A percentile compares a stretch with the other conserved stretches of the same genome.
Conservation (phyloP, 2,113 vertebrate genomes). For the Myotis davidii region DNA sequence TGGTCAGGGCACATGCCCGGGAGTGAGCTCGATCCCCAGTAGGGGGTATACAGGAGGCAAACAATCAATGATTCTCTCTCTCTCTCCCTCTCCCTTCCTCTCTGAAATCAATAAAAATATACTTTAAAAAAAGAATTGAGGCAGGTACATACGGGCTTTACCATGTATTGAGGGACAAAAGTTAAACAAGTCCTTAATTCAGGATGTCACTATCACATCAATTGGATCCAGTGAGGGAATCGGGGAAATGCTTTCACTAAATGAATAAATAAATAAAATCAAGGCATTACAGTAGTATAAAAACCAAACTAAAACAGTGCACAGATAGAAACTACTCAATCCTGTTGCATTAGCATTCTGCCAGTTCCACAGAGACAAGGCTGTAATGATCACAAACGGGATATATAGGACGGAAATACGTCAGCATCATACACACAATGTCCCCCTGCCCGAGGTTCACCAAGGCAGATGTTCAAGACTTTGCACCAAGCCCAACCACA, state of each 20-base stretch:
- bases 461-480: background rate
- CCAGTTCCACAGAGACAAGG: background rate
- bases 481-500: background rate
- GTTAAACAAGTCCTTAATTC: background rate
- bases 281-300: background rate
- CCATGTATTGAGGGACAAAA: background rate
- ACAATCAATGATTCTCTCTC: too few species aligned
- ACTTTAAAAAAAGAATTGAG: background rate
- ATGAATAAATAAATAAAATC: background rate
- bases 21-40: too few species aligned
- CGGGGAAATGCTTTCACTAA: slow-evolving; percentile 37
- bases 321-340: background rate
- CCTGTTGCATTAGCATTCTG: background rate
- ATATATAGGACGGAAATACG: background rate
- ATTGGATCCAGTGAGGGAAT: background rate
- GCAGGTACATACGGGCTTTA: background rate
- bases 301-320: background rate
- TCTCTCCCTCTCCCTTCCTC: too few species aligned
- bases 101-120: too few species aligned
- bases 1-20: too few species aligned
- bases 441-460: background rate
- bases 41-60: too few species aligned
- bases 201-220: background rate
- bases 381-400: background rate
- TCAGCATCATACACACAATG: background rate